phyloP scores from a whole-genome alignment of 2,797 vertebrate genomes.

The Babyrousa celebensis region DNA sequence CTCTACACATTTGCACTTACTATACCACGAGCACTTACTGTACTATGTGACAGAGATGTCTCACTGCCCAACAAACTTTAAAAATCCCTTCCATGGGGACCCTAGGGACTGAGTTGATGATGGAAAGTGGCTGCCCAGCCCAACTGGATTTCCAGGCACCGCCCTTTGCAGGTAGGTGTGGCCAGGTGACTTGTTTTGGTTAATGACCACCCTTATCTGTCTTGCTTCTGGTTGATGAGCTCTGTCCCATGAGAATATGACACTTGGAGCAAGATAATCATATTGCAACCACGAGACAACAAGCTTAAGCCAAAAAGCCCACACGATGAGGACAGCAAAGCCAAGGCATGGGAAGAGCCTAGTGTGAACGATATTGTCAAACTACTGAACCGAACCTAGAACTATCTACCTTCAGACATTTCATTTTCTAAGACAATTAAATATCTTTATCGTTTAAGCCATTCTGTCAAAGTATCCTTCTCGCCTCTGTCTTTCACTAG shows the following conservation, averaged over 20 bases:
- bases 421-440: slow-evolving; percentile 15
- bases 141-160: not conserved
- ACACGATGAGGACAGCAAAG: not conserved
- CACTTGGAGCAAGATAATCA: slow-evolving; percentile 8
- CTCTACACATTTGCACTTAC: not conserved
- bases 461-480: not conserved
- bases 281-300: not conserved
- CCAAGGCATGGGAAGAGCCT: not conserved
- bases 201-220: not conserved
- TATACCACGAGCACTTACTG: not conserved
- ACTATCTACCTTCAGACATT: not conserved
- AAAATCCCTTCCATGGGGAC: not conserved
- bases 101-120: not conserved
- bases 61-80: not conserved
- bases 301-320: slow-evolving; percentile 27
- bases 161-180: not conserved
- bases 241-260: slow-evolving; percentile 36
- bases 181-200: slow-evolving; percentile 24
- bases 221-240: slow-evolving; percentile 48
- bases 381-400: slow-evolving; percentile 1
- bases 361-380: not conserved
- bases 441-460: slow-evolving; percentile 26
- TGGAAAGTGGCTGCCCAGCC: not conserved
- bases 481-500: slow-evolving; percentile 40
- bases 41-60: not conserved